Base-by-base conservation (phyloP, 2,113 vertebrate genomes). In the Nestor notabilis region DNA sequence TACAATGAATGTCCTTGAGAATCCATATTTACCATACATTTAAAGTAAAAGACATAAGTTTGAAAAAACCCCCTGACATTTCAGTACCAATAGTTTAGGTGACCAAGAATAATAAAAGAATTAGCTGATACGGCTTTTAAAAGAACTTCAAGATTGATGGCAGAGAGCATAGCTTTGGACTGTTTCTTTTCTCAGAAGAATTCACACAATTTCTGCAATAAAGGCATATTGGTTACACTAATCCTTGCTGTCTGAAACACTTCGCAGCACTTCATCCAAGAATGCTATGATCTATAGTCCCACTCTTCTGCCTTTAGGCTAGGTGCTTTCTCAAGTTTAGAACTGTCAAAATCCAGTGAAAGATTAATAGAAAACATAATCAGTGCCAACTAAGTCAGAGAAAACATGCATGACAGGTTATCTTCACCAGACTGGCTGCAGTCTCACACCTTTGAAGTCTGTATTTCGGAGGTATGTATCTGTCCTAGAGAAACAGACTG, bases 281-380 rank as follows among this genome's bases (percentile, higher is more conserved):
- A 92, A 91, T 33, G 53, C 17, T 75, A 66, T 58, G 74, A 92
- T 96, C 88, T 70, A 65, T 76, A 90, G 78, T 77, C 91, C n/a
- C 63, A 69, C 33, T 95, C 83, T 85, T 83, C 71, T 93, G 95
- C 75, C 89, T 75, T 37, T 28, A 18, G 64, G 93, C 82, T 91
- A 87, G 64, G 46, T 33, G 46, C 53, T 83, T 95, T 95, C 96
- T 97, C 35, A 71, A 83, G 90, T 88, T 94, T 87, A 55, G 52
- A 95, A 80, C 63, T 75, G 85, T 87, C 90, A 82, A 87, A 76
- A 93, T 87, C 39, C n/a, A 72, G n/a, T 37, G 66, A 69, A 92
- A 95, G 76, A 82, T 71, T 61, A 93, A 86, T 15, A 75, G 50
- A 61, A 91, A 89, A 84, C 74, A 78, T 69, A 89, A 92, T 82